These are phyloP conservation scores for Polyploca ridens DNA, from an alignment of 2,888 invertebrate species.

Conservation along the genomic window DNA sequence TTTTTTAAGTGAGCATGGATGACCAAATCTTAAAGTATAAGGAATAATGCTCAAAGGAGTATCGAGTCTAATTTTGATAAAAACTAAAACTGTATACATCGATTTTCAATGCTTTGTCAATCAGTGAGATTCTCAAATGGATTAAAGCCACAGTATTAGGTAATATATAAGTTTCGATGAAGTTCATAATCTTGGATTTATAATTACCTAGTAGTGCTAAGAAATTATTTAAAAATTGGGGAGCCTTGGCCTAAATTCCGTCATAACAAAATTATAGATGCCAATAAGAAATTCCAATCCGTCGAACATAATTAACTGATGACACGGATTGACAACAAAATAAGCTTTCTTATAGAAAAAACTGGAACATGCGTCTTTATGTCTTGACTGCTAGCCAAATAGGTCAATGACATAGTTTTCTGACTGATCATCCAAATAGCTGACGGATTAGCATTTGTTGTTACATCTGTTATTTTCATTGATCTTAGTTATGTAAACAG, in stretches of 20 bases:
- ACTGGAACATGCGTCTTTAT: constrained; percentile 45
- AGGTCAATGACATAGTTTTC: constrained; percentile 60
- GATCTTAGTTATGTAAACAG: neutral
- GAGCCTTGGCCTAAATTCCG: neutral
- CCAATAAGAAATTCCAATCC: neutral
- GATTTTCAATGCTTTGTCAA: too few species aligned
- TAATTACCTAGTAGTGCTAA: neutral
- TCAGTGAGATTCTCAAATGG: too few species aligned
- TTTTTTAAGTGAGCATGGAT: too few species aligned
- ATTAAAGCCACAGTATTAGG: too few species aligned
- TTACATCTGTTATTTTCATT: constrained; percentile 16
- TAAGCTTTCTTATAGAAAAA: constrained; percentile 37
- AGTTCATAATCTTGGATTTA: too few species aligned
- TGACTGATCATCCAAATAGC: constrained; percentile 45
- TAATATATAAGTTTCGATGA: too few species aligned
- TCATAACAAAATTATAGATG: neutral
- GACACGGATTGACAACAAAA: constrained; percentile 18
- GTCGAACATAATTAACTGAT: neutral
- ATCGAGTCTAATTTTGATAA: too few species aligned
- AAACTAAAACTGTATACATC: too few species aligned
- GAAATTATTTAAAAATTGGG: neutral
- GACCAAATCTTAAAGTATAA: too few species aligned
- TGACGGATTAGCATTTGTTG: constrained; percentile 34
- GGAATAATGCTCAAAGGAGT: too few species aligned
- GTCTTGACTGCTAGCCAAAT: constrained; percentile 64